Percentiles rank a stretch among this genome's conserved stretches.
Conservation (phyloP, 2,797 vertebrate species). For the Pachyuromys duprasi region DNA sequence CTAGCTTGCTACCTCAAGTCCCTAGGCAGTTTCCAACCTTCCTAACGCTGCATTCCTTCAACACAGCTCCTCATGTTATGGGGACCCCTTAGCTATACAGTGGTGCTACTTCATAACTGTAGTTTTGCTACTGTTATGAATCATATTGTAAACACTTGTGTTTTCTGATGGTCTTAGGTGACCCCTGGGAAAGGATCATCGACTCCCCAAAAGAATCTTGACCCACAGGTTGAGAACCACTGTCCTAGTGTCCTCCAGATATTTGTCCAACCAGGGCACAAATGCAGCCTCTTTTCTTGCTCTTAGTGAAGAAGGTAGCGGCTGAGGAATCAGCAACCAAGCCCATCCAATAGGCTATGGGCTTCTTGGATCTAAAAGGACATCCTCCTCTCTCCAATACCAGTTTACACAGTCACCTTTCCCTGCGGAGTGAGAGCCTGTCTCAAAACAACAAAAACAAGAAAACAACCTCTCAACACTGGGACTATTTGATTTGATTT, state of each 20-base stretch:
- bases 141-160: too few relatives aligned
- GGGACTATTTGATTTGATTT: too few relatives aligned
- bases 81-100: neutral
- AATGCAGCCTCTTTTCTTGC: neutral
- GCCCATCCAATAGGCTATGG: fast-evolving
- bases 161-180: neutral
- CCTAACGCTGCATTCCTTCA: neutral
- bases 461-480: too few relatives aligned
- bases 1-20: fast-evolving
- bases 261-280: neutral
- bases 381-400: neutral
- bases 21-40: neutral
- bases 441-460: neutral
- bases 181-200: neutral
- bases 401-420: neutral
- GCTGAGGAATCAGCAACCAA: neutral
- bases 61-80: too few relatives aligned
- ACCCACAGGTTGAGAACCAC: neutral
- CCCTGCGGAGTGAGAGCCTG: neutral
- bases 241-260: neutral
- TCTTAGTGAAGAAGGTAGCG: neutral
- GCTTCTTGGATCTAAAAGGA: neutral
- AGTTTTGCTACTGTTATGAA: neutral
- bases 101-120: neutral
- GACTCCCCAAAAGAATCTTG: neutral